phyloP scores from a whole-genome alignment of 2,113 vertebrate genomes.

The Sturnus vulgaris region DNA sequence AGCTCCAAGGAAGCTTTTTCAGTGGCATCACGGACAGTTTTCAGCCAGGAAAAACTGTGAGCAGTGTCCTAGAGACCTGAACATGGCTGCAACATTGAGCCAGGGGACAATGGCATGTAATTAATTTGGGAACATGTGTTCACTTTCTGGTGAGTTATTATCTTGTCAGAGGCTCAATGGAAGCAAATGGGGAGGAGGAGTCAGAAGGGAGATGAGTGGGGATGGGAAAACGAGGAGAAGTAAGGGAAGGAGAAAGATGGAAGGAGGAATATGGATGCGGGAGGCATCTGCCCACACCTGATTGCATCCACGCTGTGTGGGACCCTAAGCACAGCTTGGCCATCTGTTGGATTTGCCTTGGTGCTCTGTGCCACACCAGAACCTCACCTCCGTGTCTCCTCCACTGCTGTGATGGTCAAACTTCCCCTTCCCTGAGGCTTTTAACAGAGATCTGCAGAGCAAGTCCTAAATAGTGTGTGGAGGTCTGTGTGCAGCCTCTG shows the following conservation, averaged over 20 bases:
- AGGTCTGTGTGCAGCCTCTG: rapidly evolving
- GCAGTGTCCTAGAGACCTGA: neutral
- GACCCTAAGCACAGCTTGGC: neutral
- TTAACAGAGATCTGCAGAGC: neutral
- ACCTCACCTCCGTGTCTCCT: rapidly evolving
- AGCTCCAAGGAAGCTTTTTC: neutral
- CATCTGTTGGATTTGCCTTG: too few species aligned
- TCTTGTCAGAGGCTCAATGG: conserved; percentile 2
- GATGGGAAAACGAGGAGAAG: neutral
- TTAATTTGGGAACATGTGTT: neutral
- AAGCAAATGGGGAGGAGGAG: neutral
- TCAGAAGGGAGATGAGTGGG: neutral
- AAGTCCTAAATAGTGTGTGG: rapidly evolving
- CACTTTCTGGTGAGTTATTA: conserved; percentile 16
- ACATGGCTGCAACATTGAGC: neutral
- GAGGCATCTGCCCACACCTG: neutral
- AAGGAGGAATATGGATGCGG: neutral
- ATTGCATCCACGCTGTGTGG: rapidly evolving
- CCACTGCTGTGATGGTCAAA: neutral
- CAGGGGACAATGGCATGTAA: neutral
- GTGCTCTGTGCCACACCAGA: neutral
- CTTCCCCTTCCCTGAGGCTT: neutral
- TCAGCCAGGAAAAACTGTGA: neutral
- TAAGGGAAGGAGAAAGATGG: neutral
- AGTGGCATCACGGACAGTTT: rapidly evolving